Conservation (phyloP, 2,797 vertebrate genomes). For the Mallotus villosus region DNA sequence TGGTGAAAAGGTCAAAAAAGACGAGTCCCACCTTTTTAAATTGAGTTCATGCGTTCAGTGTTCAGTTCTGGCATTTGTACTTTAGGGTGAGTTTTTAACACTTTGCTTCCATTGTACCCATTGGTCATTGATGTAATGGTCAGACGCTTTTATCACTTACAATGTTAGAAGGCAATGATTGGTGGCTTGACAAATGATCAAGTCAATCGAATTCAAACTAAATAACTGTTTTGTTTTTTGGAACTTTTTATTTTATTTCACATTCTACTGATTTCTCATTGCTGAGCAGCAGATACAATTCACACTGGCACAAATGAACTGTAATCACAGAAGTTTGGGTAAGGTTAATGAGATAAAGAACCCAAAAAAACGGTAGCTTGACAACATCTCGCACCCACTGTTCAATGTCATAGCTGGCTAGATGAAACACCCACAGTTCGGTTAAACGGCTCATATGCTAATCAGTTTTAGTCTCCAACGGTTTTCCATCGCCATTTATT, state of each 20-base stretch:
- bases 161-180: no score
- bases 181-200: no score
- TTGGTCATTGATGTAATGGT: not conserved
- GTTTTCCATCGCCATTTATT: not conserved
- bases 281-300: not conserved
- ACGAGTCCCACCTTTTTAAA: constrained; percentile 15
- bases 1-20: constrained; percentile 14
- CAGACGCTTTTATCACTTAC: not conserved
- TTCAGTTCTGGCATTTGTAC: not conserved
- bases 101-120: not conserved
- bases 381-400: not conserved
- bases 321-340: not conserved
- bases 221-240: no score
- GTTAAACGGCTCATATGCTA: no score
- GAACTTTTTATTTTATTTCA: not conserved
- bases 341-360: not conserved
- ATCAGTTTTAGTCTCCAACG: not conserved
- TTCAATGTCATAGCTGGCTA: not conserved
- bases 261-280: not conserved
- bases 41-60: constrained; percentile 10
- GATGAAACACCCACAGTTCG: not conserved
- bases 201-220: no score
- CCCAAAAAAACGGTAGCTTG: no score
- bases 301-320: not conserved
- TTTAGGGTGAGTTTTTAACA: not conserved